Evolutionary conservation across 2,113 vertebrate genomes (phyloP).

Genomic region (Rafetus swinhoei): DNA sequence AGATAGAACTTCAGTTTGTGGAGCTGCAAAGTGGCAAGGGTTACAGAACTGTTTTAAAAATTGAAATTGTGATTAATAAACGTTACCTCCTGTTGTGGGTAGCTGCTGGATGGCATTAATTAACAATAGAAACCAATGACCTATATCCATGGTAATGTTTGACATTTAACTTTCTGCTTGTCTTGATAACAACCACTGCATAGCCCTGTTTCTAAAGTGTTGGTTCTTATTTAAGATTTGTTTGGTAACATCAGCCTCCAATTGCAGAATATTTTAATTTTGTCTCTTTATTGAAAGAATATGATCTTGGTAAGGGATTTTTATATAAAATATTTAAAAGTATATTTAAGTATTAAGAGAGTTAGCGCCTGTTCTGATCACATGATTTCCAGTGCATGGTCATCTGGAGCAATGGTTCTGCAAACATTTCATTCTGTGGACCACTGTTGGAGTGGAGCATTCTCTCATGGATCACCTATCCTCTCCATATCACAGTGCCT

Average conservation of each 20-base stretch:
- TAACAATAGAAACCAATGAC: slow-evolving; percentile 19
- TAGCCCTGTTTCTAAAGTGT: slow-evolving; percentile 8
- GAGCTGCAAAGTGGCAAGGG: not conserved
- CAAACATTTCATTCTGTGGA: not conserved
- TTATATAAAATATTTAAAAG: not conserved
- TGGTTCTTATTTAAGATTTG: not conserved
- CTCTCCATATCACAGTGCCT: not conserved
- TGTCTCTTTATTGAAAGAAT: not conserved
- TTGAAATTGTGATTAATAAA: not conserved
- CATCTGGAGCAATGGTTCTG: not conserved
- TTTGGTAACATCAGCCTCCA: not conserved
- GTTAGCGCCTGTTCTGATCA: not conserved
- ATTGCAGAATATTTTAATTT: not conserved
- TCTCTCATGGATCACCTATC: not conserved
- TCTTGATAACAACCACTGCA: slow-evolving; percentile 3
- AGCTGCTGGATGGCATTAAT: slow-evolving; percentile 24
- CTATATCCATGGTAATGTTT: slow-evolving; percentile 5
- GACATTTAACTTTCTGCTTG: slow-evolving; percentile 31
- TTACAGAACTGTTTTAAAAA: not conserved
- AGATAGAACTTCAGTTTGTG: not conserved
- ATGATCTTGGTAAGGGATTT: not conserved
- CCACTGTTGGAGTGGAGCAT: not conserved
- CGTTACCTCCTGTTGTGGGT: slow-evolving; percentile 7
- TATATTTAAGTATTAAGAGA: not conserved
- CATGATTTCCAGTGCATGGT: not conserved